phyloP scores from a whole-genome alignment of 2,797 vertebrate genomes.

The Eutrigla gurnardus region DNA sequence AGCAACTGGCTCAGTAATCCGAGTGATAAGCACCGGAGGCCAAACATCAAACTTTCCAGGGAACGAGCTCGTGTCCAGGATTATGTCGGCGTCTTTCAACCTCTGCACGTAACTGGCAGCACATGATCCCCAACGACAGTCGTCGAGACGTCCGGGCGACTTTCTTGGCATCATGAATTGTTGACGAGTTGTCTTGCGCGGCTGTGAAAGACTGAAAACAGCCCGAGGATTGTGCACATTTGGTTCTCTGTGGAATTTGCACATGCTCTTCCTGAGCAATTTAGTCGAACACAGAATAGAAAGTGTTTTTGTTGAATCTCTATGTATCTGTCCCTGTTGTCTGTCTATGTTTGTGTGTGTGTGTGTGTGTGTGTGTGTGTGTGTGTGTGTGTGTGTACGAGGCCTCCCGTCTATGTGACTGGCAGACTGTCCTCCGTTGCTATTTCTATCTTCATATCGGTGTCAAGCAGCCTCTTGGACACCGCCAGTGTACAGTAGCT shows the following conservation, averaged over 20 bases:
- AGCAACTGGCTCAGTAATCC: constrained; percentile 13
- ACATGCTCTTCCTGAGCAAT: constrained; percentile 46
- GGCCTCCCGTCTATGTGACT: constrained; percentile 29
- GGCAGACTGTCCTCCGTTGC: constrained; percentile 36
- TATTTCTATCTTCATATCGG: constrained; percentile 75
- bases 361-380: constrained; percentile 1
- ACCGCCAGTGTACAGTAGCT: constrained; percentile 17
- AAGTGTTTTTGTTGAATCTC: constrained; percentile 31
- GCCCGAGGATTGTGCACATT: constrained; percentile 34
- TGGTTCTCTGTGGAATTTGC: constrained; percentile 50
- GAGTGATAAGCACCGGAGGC: not conserved
- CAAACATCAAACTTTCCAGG: constrained; percentile 25
- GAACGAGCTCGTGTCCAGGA: constrained; percentile 20
- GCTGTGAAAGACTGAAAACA: constrained; percentile 30
- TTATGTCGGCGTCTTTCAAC: constrained; percentile 23
- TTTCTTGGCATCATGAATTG: constrained; percentile 41
- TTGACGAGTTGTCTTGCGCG: constrained; percentile 20
- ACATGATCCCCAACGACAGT: constrained; percentile 23
- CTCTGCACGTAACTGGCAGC: constrained; percentile 1
- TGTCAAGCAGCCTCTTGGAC: constrained; percentile 62
- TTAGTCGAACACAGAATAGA: constrained; percentile 53
- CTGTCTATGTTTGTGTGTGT: not conserved
- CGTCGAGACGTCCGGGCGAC: constrained; percentile 39
- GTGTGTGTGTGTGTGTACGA: not conserved
- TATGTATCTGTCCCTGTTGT: not conserved